Evolutionary conservation across 2,888 invertebrate genomes (phyloP), one percentile per base, ranked within the genome.

Genomic region (Hypercompe scribonia): DNA sequence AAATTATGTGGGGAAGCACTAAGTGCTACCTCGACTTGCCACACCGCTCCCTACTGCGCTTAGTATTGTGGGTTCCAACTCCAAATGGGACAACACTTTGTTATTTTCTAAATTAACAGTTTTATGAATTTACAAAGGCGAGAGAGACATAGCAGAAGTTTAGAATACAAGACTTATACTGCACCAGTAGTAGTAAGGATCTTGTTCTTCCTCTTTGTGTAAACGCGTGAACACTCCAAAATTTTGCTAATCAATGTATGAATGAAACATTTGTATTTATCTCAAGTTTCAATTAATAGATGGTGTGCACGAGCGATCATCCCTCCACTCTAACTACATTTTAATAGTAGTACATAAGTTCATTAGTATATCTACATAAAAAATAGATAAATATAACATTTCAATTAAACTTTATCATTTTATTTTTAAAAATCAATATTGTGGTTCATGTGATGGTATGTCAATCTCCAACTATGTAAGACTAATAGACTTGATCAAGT

Each of bases 1-100:
- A 76, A 81, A 80, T 82, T 77, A 80, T 80, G 75, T 75, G 79
- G 71, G 80, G 78, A 79, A 76, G 72, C 72, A 75, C 68, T 68
- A 71, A 66, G 31, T 63, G 36, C 66, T 76, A 77, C 79, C 78
- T 80, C 63, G 66, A n/a, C n/a, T n/a, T n/a, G n/a, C n/a, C n/a
- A n/a, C n/a, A n/a, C n/a, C n/a, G n/a, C n/a, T n/a, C n/a, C n/a
- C n/a, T n/a, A n/a, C n/a, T n/a, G n/a, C n/a, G n/a, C n/a, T n/a
- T n/a, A n/a, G n/a, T n/a, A n/a, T n/a, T n/a, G n/a, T n/a, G n/a
- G n/a, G n/a, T n/a, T n/a, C n/a, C n/a, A n/a, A n/a, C n/a, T n/a
- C n/a, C n/a, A n/a, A n/a, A n/a, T n/a, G n/a, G n/a, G n/a, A n/a
- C n/a, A n/a, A 15, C 18, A 18, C 15, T 42, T 3, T 15, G 2